Evolutionary conservation across 2,888 invertebrate genomes (phyloP).

Genomic region (Eristalinus sepulchralis): DNA sequence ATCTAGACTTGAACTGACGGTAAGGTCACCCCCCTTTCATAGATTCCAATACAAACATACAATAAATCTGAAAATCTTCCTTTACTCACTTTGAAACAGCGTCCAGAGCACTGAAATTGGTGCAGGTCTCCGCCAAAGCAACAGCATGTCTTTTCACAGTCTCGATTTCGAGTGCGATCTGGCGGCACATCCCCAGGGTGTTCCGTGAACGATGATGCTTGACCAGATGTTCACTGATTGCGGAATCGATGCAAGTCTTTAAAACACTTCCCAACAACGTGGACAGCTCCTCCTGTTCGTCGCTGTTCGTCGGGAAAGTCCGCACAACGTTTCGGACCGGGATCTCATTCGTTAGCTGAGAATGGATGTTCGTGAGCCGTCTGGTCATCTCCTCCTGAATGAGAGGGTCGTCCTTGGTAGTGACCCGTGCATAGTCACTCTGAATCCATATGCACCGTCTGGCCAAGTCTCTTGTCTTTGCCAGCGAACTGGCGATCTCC

Average conservation of each 20-base stretch:
- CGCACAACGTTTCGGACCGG: constrained; percentile 88
- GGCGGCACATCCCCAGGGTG: constrained; percentile 88
- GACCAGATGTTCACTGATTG: constrained; percentile 86
- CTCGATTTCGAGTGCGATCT: constrained; percentile 86
- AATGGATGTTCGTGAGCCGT: constrained; percentile 86
- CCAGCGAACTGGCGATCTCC: constrained; percentile 91
- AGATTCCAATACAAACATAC: no score
- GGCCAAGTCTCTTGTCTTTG: constrained; percentile 90
- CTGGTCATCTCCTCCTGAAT: constrained; percentile 86
- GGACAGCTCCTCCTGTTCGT: constrained; percentile 78
- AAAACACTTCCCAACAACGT: constrained; percentile 86
- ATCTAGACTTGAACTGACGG: no score
- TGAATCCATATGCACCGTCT: constrained; percentile 91
- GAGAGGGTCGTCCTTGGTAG: constrained; percentile 82
- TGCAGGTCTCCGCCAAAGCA: constrained; percentile 85
- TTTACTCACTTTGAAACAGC: constrained; percentile 68
- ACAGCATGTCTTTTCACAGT: constrained; percentile 86
- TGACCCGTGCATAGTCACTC: constrained; percentile 83
- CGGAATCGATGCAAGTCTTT: constrained; percentile 85
- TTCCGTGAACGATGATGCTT: constrained; percentile 83
- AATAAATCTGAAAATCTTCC: not conserved
- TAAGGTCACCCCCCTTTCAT: no score
- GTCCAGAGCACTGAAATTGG: constrained; percentile 79
- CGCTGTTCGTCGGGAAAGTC: constrained; percentile 81
- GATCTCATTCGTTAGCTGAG: constrained; percentile 88